A percentile compares a stretch with the other conserved stretches of the same genome.
Evolutionary conservation across 2,113 vertebrate genomes (phyloP).

Genomic region (Xiphias gladius): DNA sequence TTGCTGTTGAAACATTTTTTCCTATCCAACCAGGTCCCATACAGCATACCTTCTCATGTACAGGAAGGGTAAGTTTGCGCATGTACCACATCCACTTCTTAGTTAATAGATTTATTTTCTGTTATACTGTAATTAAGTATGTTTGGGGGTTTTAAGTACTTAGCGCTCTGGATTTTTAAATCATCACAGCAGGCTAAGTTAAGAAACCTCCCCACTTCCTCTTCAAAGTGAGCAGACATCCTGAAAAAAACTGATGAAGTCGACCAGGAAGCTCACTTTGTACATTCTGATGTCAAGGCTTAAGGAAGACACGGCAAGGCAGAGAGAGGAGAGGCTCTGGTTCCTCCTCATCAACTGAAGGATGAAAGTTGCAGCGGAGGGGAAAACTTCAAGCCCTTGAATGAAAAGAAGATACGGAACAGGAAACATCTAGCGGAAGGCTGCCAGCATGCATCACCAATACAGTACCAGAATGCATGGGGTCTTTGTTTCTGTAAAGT

Average conservation of each 20-base stretch:
- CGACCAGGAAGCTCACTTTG: fast-evolving
- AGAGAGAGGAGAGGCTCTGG: neutral
- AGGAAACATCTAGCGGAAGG: neutral
- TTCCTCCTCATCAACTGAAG: neutral
- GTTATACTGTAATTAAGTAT: neutral
- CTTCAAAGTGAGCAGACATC: neutral
- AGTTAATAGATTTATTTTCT: neutral
- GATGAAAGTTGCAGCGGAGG: neutral
- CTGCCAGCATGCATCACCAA: neutral
- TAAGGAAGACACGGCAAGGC: neutral
- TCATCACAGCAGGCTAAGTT: no score
- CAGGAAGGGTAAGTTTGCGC: constrained; percentile 42
- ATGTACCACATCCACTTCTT: neutral
- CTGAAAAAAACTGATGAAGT: neutral
- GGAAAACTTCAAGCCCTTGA: neutral
- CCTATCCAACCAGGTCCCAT: constrained; percentile 28
- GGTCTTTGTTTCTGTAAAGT: constrained; percentile 61
- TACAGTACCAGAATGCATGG: no score
- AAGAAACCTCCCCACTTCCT: neutral
- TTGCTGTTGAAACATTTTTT: neutral
- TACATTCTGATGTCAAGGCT: no score
- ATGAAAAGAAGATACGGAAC: neutral
- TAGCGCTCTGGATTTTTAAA: neutral
- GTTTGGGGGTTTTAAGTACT: no score
- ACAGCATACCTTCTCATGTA: constrained; percentile 74